phyloP scores from a whole-genome alignment of 2,113 vertebrate species.

The Aepyceros melampus region DNA sequence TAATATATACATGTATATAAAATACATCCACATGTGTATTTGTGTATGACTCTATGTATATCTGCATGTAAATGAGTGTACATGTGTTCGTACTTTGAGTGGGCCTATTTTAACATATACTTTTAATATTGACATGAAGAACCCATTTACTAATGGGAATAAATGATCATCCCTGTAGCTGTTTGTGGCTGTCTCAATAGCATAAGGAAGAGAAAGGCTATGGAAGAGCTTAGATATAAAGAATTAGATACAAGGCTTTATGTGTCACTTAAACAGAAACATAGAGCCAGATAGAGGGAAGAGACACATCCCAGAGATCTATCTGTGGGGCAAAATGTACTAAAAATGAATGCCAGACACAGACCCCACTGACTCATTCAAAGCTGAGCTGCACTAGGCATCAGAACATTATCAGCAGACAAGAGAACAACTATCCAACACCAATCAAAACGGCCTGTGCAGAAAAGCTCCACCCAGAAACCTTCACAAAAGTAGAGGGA shows the following conservation, averaged over 20 bases:
- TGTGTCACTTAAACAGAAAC: slow-evolving; percentile 54
- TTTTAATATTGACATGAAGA: background rate
- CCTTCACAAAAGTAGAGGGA: background rate
- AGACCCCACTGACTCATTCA: slow-evolving; percentile 53
- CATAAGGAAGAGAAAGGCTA: background rate
- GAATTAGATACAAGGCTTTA: background rate
- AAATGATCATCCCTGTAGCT: background rate
- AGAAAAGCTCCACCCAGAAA: background rate
- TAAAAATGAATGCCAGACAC: slow-evolving; percentile 55
- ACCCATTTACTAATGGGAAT: background rate
- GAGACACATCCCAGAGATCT: slow-evolving; percentile 31
- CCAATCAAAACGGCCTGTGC: background rate
- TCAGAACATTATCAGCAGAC: slow-evolving; percentile 8
- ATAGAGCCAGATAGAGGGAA: slow-evolving; percentile 18
- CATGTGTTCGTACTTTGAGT: background rate
- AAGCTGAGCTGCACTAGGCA: background rate
- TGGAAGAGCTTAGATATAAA: background rate
- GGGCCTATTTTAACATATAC: background rate
- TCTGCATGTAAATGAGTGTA: background rate
- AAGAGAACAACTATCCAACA: background rate
- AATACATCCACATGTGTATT: background rate
- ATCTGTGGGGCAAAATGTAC: slow-evolving; percentile 30
- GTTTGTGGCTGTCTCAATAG: background rate
- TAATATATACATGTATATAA: background rate
- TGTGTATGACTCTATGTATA: background rate